Conservation (phyloP, 2,113 vertebrate species). For the Larimichthys crocea region DNA sequence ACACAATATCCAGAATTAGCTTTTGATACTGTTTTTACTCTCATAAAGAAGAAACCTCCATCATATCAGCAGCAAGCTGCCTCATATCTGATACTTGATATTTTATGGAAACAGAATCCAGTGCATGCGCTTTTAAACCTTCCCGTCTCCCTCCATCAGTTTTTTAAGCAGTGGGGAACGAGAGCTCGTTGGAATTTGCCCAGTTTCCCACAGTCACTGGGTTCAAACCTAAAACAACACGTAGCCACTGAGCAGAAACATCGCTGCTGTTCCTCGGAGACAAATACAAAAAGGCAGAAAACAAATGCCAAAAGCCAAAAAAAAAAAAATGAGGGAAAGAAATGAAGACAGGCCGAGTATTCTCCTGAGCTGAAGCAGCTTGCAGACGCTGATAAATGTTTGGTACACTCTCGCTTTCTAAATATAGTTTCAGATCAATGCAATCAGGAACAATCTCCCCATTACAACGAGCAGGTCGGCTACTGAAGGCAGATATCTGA, state of each 20-base stretch:
- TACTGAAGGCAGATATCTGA: constrained; percentile 50
- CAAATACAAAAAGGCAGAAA: constrained; percentile 17
- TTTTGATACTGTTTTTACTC: too few species aligned
- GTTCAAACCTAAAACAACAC: constrained; percentile 43
- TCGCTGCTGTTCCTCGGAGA: constrained; percentile 36
- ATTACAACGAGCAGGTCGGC: constrained; percentile 45
- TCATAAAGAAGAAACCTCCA: background rate
- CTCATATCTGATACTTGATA: constrained; percentile 25
- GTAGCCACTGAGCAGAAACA: constrained; percentile 32
- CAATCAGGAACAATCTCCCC: constrained; percentile 62
- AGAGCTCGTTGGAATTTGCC: constrained; percentile 24
- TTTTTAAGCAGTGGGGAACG: constrained; percentile 23
- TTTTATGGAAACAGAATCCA: constrained; percentile 31
- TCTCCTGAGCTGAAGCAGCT: constrained; percentile 38
- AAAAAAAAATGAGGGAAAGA: background rate
- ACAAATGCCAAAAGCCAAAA: constrained; percentile 26
- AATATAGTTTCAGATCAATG: constrained; percentile 77
- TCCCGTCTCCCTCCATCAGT: constrained; percentile 23
- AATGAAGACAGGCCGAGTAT: constrained; percentile 22
- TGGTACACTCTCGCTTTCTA: constrained; percentile 56
- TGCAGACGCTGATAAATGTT: constrained; percentile 62
- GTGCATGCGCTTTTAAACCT: background rate
- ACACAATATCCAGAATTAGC: background rate
- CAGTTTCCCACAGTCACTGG: constrained; percentile 52
- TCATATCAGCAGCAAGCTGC: background rate